These are phyloP conservation scores for Rhagonycha fulva DNA, from an alignment of 2,888 invertebrate genomes.

Conservation along the genomic window DNA sequence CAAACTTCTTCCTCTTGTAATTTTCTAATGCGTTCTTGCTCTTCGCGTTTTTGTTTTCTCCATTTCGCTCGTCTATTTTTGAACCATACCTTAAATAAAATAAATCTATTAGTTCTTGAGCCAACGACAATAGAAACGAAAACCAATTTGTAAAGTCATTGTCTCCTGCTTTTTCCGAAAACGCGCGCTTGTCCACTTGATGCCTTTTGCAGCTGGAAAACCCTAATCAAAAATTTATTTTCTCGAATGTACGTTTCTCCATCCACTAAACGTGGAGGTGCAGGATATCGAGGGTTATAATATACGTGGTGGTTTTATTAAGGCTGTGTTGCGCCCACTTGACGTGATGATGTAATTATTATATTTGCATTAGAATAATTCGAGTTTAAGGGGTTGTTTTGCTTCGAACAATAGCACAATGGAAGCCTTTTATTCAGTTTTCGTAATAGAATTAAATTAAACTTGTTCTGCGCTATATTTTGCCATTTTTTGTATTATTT, in stretches of 20 bases:
- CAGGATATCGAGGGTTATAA: constrained; percentile 18
- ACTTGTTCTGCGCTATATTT: constrained; percentile 22
- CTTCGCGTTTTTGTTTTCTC: constrained; percentile 92
- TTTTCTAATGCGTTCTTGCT: constrained; percentile 80
- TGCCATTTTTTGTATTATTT: constrained; percentile 10
- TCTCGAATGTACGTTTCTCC: constrained; percentile 13
- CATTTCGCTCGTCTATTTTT: constrained; percentile 95
- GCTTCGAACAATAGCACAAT: constrained; percentile 31
- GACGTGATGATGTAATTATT: constrained; percentile 35
- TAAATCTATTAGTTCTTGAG: constrained; percentile 11
- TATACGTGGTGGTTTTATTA: constrained; percentile 21
- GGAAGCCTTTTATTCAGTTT: constrained; percentile 31
- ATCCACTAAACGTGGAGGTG: constrained; percentile 5
- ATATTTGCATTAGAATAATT: constrained; percentile 35
- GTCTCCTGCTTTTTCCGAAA: constrained; percentile 20
- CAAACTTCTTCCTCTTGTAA: constrained; percentile 76
- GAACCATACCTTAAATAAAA: constrained; percentile 83
- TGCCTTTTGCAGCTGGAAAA: constrained; percentile 30
- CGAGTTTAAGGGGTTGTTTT: constrained; percentile 33
- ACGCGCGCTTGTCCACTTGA: constrained; percentile 30
- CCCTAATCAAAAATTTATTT: constrained; percentile 30
- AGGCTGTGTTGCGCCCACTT: constrained; percentile 29
- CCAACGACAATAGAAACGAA: constrained; percentile 4
- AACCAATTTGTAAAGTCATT: constrained; percentile 22
- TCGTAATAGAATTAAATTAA: constrained; percentile 30